Evolutionary conservation across 2,113 vertebrate species (phyloP), one percentile per base, ranked within the genome.

Genomic region (Ophthalmolycus amberensis): DNA sequence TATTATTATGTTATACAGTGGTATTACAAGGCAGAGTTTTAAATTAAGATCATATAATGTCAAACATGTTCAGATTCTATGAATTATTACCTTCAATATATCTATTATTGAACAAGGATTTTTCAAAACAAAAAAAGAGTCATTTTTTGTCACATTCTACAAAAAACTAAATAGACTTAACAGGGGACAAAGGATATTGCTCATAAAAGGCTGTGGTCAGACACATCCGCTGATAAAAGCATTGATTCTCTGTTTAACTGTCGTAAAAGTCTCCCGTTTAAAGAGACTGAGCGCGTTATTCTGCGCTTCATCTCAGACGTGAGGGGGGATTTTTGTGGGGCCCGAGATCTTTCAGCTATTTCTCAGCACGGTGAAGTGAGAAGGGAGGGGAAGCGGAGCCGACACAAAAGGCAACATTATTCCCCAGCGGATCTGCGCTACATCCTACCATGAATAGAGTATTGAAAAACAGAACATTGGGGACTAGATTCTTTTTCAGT

Each of bases 351-450:
- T 95, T 96, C 96, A 96, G 95, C 93, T 95, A 91, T 94, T 94
- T 94, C 94, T 95, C 92, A 90, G 90, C 75, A 1, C 62, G 64
- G 92, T 88, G 88, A 87, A 93, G 85, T 87, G 90, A 92, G 90
- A 84, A 80, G 92, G 87, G 93, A 88, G 90, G 95, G 93, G 93
- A 94, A 92, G 92, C 91, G 85, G 76, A 48, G 59, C 77, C 25
- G 75, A 93, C 93, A 99, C 97, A 99, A 98, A 97, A 97, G 97
- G 92, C 88, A 87, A 97, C 96, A 95, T 98, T 98, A 97, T 99
- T 97, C 94, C 44, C 91, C 83, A 68, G 84, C 85, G 94, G 94
- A 95, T 94, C 93, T 94, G 91, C 56, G 80, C 93, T 92, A 94
- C 94, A 90, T 94, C 92, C 94, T 75, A 88, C 92, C 56, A 98